Evolutionary conservation across 37 sponge, comb jelly and placozoan genomes (phyloP), one percentile per base, ranked within the genome.

Genomic region (Axinella damicornis): DNA sequence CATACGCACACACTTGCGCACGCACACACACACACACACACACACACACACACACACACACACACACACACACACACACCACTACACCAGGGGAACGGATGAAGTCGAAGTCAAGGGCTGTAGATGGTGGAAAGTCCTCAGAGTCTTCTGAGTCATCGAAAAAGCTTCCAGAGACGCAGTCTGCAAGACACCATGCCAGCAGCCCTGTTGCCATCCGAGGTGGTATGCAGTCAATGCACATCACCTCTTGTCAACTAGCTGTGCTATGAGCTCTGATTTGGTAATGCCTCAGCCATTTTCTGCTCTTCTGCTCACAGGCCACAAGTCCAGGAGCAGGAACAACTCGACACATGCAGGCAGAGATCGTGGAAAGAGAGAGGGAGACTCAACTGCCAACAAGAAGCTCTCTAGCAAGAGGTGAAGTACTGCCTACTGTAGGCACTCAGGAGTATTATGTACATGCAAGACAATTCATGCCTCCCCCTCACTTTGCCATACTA

Each of bases 11-110:
- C 62, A 61, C 62, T 14, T 14, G 12, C 13, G 27, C 62, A 61
- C 62, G 27, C 62, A 61, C 62, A 61, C 62, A 61, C 13, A 61
- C 72, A 71, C 72, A 71, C 72, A 39, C 72, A 71, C 72, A 71
- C 40, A 71, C 46, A 37, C 72, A 71, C 46, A 37, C 72, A 39
- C 72, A 71, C 72, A 37, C 72, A 71, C 72, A 39, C 72, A 71
- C 72, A 71, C 72, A 71, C 46, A 37, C 72, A 71, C 12, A 35
- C 72, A 71, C 12, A 37, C 37, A 53, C 75, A 54, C 75, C n/a
- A n/a, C n/a, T n/a, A n/a, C n/a, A n/a, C n/a, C n/a, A n/a, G n/a
- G 52, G n/a, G 24, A 12, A 54, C 16, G 54, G 20, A 71, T 13
- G 4, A 34, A 71, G 37, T 38, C 71, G 5, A 24, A 36, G 36